A percentile compares a stretch with the other conserved stretches of the same genome.
phyloP scores from a whole-genome alignment of 2,797 vertebrate genomes.

The Pogonophryne albipinna region DNA sequence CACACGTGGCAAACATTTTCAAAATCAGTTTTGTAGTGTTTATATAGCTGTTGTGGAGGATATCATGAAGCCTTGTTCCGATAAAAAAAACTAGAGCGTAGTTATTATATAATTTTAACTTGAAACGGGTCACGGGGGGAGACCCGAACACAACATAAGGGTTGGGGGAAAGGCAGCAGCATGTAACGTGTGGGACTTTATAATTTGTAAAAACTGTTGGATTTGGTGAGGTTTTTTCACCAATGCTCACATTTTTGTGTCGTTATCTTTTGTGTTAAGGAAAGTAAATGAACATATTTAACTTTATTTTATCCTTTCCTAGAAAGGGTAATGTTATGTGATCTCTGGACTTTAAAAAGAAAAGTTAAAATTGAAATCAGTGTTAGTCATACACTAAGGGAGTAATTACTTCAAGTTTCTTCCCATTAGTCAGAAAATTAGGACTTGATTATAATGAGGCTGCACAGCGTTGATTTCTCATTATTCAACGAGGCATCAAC shows the following conservation, averaged over 20 bases:
- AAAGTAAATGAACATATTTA: background rate
- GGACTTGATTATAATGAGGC: background rate
- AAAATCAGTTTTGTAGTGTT: too few species aligned
- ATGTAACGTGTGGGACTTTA: background rate
- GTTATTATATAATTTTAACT: too few species aligned
- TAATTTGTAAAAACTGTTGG: background rate
- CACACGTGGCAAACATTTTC: too few species aligned
- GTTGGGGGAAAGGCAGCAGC: background rate
- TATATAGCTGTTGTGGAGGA: too few species aligned
- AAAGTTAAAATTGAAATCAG: background rate
- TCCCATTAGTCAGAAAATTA: background rate
- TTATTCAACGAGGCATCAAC: conserved; percentile 4
- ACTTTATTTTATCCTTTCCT: background rate
- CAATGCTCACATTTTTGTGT: background rate
- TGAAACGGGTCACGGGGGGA: too few species aligned
- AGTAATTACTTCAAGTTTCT: background rate
- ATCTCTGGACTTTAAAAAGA: background rate
- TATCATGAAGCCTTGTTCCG: too few species aligned
- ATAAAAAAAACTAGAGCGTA: too few species aligned
- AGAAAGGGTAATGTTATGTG: background rate
- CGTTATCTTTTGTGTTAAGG: background rate
- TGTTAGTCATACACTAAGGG: background rate
- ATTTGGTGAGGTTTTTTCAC: background rate
- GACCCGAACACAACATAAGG: too few species aligned
- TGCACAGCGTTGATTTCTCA: background rate